Base-by-base conservation (phyloP, 2,113 vertebrate genomes). In the Hirundichthys speculiger region DNA sequence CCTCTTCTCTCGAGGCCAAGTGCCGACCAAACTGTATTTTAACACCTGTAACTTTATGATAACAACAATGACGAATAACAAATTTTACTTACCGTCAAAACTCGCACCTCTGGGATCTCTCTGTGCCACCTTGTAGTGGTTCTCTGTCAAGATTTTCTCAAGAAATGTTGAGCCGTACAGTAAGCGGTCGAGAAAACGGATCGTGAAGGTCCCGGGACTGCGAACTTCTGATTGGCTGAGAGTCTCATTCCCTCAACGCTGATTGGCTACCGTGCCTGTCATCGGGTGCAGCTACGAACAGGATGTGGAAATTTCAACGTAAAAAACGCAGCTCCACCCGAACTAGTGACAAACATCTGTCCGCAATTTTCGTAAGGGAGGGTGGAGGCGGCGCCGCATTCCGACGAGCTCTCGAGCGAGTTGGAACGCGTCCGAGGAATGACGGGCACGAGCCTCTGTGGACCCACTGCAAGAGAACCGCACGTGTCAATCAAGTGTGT, bases 251-350 rank as follows among this genome's bases (percentile, higher is more conserved):
- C 15, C 56, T 62, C 20, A 0, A 4, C 53, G 21, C 9, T 45
- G 24, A 92, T 93, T 93, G 90, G 92, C 20, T 52, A 0, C 0
- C 0, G 0, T 1, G 1, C 5, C 64, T 71, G 86, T 90, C 90
- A 22, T 6, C 48, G 13, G 14, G 24, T 13, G 38, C 6, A 4
- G 43, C 24, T 4, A 20, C 25, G 39, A 69, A 75, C 87, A 80
- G 89, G 82, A 84, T 67, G 64, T 89, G 69, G 67, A 79, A 69
- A 66, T 69, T 45, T 70, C 55, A 68, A 86, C 86, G 86, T 82
- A 88, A 82, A 84, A 12, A 70, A 69, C 84, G 84, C 81, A 90
- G 80, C 90, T 91, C 89, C 92, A 77, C 92, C 91, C 92, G 69
- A 68, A 79, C 42, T 75, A 56, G 84, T 73, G 38, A 78, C 84